Conservation (phyloP, 1,140 invertebrate genomes). For the Calephelis virginiensis region DNA sequence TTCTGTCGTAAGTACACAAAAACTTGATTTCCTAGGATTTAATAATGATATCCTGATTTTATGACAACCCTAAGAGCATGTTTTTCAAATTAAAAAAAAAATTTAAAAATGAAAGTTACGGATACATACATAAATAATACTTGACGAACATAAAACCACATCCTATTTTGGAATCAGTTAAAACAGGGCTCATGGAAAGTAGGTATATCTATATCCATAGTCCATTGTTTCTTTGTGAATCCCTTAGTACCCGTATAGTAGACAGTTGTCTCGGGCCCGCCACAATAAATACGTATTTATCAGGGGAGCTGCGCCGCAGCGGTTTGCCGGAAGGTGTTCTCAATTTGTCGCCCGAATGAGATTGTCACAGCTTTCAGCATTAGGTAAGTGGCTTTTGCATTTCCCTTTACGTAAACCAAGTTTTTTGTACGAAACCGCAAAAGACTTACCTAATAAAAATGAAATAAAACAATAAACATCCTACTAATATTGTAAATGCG, state of each 20-base stretch:
- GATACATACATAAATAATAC: no score
- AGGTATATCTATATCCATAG: no score
- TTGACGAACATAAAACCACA: no score
- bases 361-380: slow-evolving; percentile 67
- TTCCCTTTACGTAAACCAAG: slow-evolving; percentile 54
- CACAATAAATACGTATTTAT: slow-evolving; percentile 69
- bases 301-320: slow-evolving; percentile 45
- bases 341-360: slow-evolving; percentile 71
- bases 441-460: not conserved
- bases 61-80: no score
- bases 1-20: no score
- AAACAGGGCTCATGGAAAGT: no score
- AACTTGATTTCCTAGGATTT: no score
- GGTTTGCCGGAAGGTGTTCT: slow-evolving; percentile 59
- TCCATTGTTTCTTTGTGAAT: no score
- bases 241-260: slow-evolving; percentile 27
- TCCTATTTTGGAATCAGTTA: no score
- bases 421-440: slow-evolving; percentile 4
- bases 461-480: not conserved
- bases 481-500: not conserved
- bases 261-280: slow-evolving; percentile 55
- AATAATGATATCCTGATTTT: no score
- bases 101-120: no score
- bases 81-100: no score
- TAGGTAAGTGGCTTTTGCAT: slow-evolving; percentile 68